Conservation (phyloP, 2,113 vertebrate genomes). For the Callionymus lyra region DNA sequence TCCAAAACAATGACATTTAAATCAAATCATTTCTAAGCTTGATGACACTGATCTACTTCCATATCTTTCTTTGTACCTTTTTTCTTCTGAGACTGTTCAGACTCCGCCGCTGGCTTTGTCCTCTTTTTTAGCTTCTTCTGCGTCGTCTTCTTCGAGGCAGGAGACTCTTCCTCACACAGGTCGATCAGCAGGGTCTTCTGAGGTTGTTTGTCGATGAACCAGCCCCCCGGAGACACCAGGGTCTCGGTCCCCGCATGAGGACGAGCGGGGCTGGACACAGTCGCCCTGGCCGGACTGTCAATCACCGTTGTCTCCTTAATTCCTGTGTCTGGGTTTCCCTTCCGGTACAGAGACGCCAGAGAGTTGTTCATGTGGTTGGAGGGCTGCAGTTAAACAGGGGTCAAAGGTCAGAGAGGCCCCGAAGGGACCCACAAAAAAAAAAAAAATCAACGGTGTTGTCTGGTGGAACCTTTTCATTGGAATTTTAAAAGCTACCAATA, state of each 20-base stretch:
- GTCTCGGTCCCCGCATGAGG: conserved; percentile 13
- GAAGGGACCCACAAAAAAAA: not conserved
- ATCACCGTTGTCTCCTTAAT: too few relatives aligned
- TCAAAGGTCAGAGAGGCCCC: not conserved
- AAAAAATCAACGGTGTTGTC: not conserved
- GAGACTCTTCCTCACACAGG: conserved; percentile 69
- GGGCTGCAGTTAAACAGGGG: conserved; percentile 56
- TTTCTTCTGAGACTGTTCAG: not conserved
- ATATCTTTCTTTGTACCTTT: too few relatives aligned
- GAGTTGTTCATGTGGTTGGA: conserved; percentile 87
- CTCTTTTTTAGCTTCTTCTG: too few relatives aligned
- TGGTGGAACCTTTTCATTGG: not conserved
- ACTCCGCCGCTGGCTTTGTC: not conserved
- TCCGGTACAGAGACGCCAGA: conserved; percentile 81
- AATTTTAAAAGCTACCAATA: not conserved
- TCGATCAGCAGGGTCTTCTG: conserved; percentile 66
- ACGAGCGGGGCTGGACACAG: conserved; percentile 2
- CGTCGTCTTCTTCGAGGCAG: not conserved
- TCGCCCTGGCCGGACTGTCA: conserved; percentile 31
- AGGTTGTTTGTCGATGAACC: conserved; percentile 71
- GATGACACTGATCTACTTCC: too few relatives aligned
- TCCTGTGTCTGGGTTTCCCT: conserved; percentile 61
- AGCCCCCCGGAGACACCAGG: conserved; percentile 59
- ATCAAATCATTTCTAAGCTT: too few relatives aligned
- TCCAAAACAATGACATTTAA: too few relatives aligned